A percentile compares a stretch with the other conserved stretches of the same genome.
phyloP scores from a whole-genome alignment of 2,113 vertebrate species.

The Petromus typicus region DNA sequence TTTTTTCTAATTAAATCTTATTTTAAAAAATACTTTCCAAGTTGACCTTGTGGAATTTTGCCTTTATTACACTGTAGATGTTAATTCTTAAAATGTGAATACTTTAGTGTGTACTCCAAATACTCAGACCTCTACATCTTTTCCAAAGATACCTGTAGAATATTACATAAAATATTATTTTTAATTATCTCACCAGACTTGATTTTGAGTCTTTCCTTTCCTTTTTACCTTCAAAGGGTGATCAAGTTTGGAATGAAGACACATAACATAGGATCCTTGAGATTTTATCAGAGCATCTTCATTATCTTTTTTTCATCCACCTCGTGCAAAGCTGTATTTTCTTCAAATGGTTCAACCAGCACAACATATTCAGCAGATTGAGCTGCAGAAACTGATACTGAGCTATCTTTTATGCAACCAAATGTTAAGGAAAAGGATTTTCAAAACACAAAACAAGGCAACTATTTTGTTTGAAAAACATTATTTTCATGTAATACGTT shows the following conservation, averaged over 20 bases:
- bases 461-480: constrained; percentile 6
- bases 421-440: not conserved
- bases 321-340: not conserved
- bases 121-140: not conserved
- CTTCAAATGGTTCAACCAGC: not conserved
- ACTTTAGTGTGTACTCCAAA: not conserved
- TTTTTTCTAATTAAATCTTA: not conserved
- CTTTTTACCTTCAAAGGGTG: not conserved
- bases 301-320: not conserved
- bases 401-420: not conserved
- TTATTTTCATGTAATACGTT: not conserved
- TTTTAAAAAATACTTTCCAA: constrained; percentile 31
- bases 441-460: constrained; percentile 14
- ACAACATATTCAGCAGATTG: not conserved
- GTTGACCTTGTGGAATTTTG: not conserved
- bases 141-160: not conserved
- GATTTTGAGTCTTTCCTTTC: not conserved
- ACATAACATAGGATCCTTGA: not conserved
- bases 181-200: not conserved
- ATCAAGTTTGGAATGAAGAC: not conserved
- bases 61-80: not conserved
- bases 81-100: not conserved
- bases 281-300: not conserved
- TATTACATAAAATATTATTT: not conserved
- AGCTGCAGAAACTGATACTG: not conserved